phyloP scores from a whole-genome alignment of 2,888 invertebrate species.

The Doris montereyensis region DNA sequence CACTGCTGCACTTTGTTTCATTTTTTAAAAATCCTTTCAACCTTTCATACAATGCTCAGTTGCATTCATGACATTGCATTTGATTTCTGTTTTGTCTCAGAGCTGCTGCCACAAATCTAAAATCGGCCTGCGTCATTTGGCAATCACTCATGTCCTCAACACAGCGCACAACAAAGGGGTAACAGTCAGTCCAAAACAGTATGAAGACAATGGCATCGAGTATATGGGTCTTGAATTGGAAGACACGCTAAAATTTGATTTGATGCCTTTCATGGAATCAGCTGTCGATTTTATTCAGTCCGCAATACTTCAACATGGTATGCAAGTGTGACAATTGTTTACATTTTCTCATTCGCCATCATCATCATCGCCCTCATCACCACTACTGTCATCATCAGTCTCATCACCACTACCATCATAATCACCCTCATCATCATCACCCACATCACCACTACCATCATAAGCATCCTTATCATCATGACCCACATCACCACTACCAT shows the following conservation, averaged over 20 bases:
- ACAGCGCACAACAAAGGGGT: slow-evolving; percentile 86
- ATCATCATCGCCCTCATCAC: too few relatives aligned
- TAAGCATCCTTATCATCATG: too few relatives aligned
- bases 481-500: too few relatives aligned
- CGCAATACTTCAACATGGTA: slow-evolving; percentile 72
- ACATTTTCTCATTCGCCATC: not conserved
- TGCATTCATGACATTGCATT: not conserved
- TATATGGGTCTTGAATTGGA: slow-evolving; percentile 87
- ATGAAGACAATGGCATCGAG: slow-evolving; percentile 79
- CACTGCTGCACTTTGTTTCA: too few relatives aligned
- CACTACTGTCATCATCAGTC: too few relatives aligned
- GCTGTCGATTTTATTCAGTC: slow-evolving; percentile 87
- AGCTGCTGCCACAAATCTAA: not conserved
- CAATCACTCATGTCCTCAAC: slow-evolving; percentile 88
- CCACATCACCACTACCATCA: too few relatives aligned
- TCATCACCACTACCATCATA: too few relatives aligned
- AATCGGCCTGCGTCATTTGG: too few relatives aligned
- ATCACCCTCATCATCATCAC: too few relatives aligned
- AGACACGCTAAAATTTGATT: slow-evolving; percentile 84
- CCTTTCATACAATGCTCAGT: too few relatives aligned
- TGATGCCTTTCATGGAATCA: slow-evolving; percentile 85
- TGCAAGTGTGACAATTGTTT: not conserved
- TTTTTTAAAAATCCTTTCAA: too few relatives aligned
- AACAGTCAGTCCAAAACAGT: slow-evolving; percentile 74
- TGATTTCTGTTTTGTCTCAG: not conserved